Evolutionary conservation across 2,113 vertebrate genomes (phyloP).

Genomic region (Mellivora capensis): DNA sequence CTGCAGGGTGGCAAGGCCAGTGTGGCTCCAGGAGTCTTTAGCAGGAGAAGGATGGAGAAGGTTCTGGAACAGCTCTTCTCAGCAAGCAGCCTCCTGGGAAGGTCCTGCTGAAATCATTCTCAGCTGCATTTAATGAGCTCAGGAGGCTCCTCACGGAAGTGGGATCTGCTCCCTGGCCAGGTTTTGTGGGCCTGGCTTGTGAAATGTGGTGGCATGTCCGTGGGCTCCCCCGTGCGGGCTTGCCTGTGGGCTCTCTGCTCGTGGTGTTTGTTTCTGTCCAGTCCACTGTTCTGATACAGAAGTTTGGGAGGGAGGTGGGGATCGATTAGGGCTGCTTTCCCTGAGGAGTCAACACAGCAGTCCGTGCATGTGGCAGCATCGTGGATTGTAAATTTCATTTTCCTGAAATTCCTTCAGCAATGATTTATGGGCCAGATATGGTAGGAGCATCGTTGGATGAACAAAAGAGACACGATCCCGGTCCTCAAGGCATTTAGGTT

Average conservation of each 20-base stretch:
- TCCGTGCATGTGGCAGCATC: rapidly evolving
- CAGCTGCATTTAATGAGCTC: neutral
- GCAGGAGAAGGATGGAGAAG: neutral
- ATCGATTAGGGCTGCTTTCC: neutral
- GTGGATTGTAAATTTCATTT: neutral
- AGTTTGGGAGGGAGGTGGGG: neutral
- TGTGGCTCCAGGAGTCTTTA: neutral
- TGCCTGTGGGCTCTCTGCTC: neutral
- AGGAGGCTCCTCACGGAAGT: neutral
- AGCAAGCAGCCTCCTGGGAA: neutral
- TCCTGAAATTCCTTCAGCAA: neutral
- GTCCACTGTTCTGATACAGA: neutral
- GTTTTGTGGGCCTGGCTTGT: neutral
- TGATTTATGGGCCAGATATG: neutral
- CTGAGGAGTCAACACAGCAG: neutral
- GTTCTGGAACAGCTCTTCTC: neutral
- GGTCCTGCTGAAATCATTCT: neutral
- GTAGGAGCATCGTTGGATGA: neutral
- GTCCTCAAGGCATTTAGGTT: neutral
- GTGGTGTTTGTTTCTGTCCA: neutral
- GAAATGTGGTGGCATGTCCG: neutral
- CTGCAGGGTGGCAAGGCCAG: rapidly evolving
- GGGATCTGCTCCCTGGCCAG: neutral
- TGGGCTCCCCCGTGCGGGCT: neutral
- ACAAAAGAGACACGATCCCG: neutral